A percentile compares a stretch with the other conserved stretches of the same genome.
Conservation (phyloP, 2,888 invertebrate species). For the Coremacera marginata region DNA sequence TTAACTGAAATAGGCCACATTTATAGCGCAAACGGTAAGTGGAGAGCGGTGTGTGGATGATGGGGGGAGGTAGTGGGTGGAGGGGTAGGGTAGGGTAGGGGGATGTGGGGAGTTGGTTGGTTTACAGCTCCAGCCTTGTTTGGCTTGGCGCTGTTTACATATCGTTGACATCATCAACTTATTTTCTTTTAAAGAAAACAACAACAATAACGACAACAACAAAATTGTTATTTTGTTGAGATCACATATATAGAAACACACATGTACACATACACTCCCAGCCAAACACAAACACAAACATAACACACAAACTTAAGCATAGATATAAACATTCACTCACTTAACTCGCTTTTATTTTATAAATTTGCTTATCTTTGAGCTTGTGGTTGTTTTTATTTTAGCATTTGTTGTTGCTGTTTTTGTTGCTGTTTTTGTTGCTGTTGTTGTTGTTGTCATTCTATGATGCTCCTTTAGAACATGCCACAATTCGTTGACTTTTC, state of each 20-base stretch:
- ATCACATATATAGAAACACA: conserved; percentile 38
- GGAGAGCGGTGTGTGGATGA: not conserved
- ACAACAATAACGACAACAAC: conserved; percentile 26
- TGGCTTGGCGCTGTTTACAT: conserved; percentile 39
- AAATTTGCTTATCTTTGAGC: conserved; percentile 36
- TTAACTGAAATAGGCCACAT: conserved; percentile 36
- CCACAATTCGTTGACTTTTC: conserved; percentile 26
- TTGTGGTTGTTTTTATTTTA: conserved; percentile 39
- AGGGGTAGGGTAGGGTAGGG: too few species aligned
- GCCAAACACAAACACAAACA: conserved; percentile 29
- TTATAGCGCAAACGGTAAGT: conserved; percentile 8
- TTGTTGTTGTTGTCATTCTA: conserved; percentile 1
- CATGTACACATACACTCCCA: conserved; percentile 9
- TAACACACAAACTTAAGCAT: conserved; percentile 29
- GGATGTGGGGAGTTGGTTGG: not conserved
- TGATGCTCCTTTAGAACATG: conserved; percentile 27
- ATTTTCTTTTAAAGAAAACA: conserved; percentile 15
- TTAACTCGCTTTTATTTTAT: conserved; percentile 47
- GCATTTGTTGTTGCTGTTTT: conserved; percentile 27
- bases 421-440: not conserved
- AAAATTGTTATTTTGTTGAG: conserved; percentile 23
- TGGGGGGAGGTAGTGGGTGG: not conserved
- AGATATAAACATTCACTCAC: conserved; percentile 22
- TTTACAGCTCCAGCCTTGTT: not conserved
- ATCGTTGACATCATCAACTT: conserved; percentile 47